Evolutionary conservation across 2,888 invertebrate genomes (phyloP), one percentile per base, ranked within the genome.

Genomic region (Diabrotica balteata): DNA sequence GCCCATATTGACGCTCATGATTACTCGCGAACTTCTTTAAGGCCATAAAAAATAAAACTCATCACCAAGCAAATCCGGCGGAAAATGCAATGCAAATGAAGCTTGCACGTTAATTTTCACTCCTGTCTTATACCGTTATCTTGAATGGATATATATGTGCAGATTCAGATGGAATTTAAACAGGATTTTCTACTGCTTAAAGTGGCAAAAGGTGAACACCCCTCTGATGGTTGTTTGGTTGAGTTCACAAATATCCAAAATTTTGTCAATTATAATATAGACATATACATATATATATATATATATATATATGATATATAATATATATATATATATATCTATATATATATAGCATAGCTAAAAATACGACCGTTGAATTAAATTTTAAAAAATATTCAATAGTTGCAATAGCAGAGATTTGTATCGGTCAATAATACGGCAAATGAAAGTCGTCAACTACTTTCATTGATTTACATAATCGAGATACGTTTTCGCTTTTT

Each of bases 41-140:
- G 63, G 58, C 71, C 74, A 75, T 78, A 79, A 78, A 78, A 79
- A 79, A 79, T 79, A 78, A 79, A 79, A 78, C 78, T 78, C 79
- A 78, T 78, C 77, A 76, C 75, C 72, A 59, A 68, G 74, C 75
- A 78, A 77, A 78, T 78, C 78, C 78, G 76, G 77, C 59, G 64
- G 74, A 74, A 75, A 77, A 77, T 76, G 75, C 77, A 76, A 79
- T 79, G 79, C 79, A 79, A 79, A 79, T 79, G 78, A 78, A 77
- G 74, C 75, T 69, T 68, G 75, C 73, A 74, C 73, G 74, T 76
- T 79, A 78, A 78, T 79, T 77, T 74, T 71, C 63, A 72, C 69
- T 68, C 70, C 72, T 71, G 68, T 66, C 71, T 72, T 75, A 72
- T 70, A 68, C 68, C 69, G 72, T 71, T 75, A 72, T 73, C 71